Evolutionary conservation across 2,113 vertebrate species (phyloP).

Genomic region (Furnarius figulus): DNA sequence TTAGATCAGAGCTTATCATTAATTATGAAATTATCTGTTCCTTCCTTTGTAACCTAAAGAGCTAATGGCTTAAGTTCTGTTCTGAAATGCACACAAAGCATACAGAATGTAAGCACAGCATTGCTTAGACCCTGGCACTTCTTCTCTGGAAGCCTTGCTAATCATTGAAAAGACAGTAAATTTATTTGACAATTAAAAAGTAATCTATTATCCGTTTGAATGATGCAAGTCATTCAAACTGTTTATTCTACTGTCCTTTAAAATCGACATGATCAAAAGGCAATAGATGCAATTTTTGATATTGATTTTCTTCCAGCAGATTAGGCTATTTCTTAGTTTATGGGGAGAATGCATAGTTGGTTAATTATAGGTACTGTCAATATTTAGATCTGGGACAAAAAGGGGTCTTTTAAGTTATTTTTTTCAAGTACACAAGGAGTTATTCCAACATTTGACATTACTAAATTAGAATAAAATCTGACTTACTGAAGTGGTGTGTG

Average conservation of each 20-base stretch:
- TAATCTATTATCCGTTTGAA: neutral
- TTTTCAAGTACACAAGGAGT: neutral
- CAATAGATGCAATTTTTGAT: neutral
- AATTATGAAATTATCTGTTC: neutral
- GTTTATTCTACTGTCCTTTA: neutral
- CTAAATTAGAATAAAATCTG: neutral
- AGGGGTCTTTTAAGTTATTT: fast-evolving
- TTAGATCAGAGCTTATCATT: neutral
- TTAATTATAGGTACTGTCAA: neutral
- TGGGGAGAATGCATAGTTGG: neutral
- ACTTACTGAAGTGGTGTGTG: too few species aligned
- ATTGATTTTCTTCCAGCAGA: neutral
- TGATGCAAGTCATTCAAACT: neutral
- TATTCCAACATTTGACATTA: neutral
- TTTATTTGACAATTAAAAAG: neutral
- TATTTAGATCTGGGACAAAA: neutral
- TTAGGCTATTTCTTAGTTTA: neutral
- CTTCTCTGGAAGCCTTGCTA: neutral
- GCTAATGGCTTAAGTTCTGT: neutral
- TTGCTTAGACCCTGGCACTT: neutral
- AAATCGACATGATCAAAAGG: neutral
- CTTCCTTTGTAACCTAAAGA: neutral
- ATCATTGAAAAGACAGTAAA: neutral
- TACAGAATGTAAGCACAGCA: neutral
- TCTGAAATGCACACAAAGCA: neutral